Evolutionary conservation across 2,888 invertebrate genomes (phyloP).

Genomic region (Rhagonycha lutea): DNA sequence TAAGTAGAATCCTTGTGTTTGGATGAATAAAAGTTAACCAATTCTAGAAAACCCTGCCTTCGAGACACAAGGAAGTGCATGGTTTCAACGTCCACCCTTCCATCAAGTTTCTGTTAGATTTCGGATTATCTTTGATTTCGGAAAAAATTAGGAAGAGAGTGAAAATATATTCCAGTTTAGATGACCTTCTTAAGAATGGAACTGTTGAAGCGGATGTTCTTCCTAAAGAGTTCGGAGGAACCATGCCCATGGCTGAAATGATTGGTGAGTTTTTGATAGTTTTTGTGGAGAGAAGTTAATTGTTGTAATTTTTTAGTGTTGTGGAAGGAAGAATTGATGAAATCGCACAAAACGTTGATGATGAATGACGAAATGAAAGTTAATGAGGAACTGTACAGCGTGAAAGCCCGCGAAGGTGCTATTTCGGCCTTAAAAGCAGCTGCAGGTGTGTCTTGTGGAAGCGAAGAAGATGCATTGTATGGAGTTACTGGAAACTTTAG

Average conservation of each 20-base stretch:
- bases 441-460: constrained; percentile 62
- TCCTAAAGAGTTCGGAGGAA: constrained; percentile 82
- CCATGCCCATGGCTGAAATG: constrained; percentile 83
- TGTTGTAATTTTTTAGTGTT: constrained; percentile 63
- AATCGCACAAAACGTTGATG: constrained; percentile 63
- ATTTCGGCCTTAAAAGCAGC: constrained; percentile 71
- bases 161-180: constrained; percentile 65
- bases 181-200: constrained; percentile 58
- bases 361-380: constrained; percentile 74
- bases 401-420: constrained; percentile 73
- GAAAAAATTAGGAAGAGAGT: constrained; percentile 77
- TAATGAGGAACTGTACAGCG: constrained; percentile 69
- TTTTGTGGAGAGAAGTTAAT: no score
- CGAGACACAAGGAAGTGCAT: constrained; percentile 80
- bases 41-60: constrained; percentile 72
- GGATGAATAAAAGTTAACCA: background rate
- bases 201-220: constrained; percentile 57
- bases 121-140: constrained; percentile 76
- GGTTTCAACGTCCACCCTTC: constrained; percentile 76
- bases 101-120: constrained; percentile 75
- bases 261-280: constrained; percentile 63
- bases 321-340: constrained; percentile 71
- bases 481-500: constrained; percentile 78
- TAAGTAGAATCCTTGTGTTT: constrained; percentile 44
- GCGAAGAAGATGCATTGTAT: constrained; percentile 68